These are phyloP conservation scores for Centropyge bicolor DNA, from an alignment of 2,797 vertebrate genomes.

Conservation along the genomic window DNA sequence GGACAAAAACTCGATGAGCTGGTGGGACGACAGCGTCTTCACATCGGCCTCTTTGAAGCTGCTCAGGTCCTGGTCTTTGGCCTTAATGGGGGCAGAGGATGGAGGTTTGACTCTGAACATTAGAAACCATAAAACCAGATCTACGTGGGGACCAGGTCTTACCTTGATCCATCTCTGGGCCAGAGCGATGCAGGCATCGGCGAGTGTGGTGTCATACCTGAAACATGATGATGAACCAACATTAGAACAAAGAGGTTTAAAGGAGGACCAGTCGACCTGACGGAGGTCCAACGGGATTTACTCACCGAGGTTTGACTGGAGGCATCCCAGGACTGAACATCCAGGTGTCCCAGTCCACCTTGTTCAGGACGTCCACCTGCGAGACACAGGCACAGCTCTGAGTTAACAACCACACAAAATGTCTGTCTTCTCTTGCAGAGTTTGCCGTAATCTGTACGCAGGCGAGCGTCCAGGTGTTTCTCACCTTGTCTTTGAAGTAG, in stretches of 20 bases:
- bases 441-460: not conserved
- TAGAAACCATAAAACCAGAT: not conserved
- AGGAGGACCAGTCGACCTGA: not conserved
- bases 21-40: slow-evolving; percentile 91
- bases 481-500: slow-evolving; percentile 96
- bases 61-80: slow-evolving; percentile 88
- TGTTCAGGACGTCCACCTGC: slow-evolving; percentile 92
- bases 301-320: slow-evolving; percentile 91
- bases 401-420: not conserved
- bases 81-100: slow-evolving; percentile 76
- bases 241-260: not conserved
- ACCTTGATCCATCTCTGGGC: slow-evolving; percentile 92
- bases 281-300: not conserved
- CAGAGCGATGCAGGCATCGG: slow-evolving; percentile 90
- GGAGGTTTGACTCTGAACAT: not conserved
- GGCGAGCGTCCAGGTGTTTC: not conserved
- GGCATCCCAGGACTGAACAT: slow-evolving; percentile 95
- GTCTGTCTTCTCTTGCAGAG: too few species aligned
- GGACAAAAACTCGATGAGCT: slow-evolving; percentile 93
- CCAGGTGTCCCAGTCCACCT: slow-evolving; percentile 96
- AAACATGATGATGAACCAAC: not conserved
- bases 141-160: not conserved
- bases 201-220: slow-evolving; percentile 94
- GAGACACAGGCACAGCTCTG: slow-evolving; percentile 7
- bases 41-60: slow-evolving; percentile 87